phyloP scores from a whole-genome alignment of 1,140 invertebrate genomes.

The Ceratina australensis region DNA sequence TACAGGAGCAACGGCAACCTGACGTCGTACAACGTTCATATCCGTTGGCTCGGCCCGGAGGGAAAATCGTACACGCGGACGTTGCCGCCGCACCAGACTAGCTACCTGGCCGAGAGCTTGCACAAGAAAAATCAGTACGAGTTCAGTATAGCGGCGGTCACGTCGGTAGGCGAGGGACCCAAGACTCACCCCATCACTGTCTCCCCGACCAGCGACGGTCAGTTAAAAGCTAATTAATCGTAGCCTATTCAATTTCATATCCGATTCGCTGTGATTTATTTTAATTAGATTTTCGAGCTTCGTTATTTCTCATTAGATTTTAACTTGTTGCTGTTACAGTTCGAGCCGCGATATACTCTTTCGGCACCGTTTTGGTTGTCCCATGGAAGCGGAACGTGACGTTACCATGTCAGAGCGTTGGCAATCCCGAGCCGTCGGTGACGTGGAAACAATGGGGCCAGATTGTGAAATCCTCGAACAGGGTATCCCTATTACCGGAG shows the following conservation, averaged over 20 bases:
- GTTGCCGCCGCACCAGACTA: constrained; percentile 76
- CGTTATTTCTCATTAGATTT: too few species aligned
- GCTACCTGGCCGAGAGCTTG: constrained; percentile 79
- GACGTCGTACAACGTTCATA: constrained; percentile 80
- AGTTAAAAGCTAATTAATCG: constrained; percentile 2
- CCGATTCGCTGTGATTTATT: too few species aligned
- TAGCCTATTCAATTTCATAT: not conserved
- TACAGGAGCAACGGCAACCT: constrained; percentile 81
- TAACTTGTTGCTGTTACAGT: constrained; percentile 80
- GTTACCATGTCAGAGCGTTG: constrained; percentile 89
- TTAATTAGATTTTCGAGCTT: not conserved
- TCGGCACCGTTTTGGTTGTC: constrained; percentile 87
- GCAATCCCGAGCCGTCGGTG: constrained; percentile 86
- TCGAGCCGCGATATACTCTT: constrained; percentile 90
- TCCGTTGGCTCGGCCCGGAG: constrained; percentile 71
- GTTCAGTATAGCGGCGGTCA: constrained; percentile 87
- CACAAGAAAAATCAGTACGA: constrained; percentile 81
- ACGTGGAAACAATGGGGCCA: constrained; percentile 88
- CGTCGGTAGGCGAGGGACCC: constrained; percentile 89
- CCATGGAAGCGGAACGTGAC: constrained; percentile 92
- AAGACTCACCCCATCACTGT: constrained; percentile 88
- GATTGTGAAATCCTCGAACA: constrained; percentile 84
- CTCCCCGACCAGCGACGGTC: constrained; percentile 88
- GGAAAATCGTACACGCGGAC: constrained; percentile 74
- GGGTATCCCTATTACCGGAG: constrained; percentile 83